Conservation (phyloP, 2,888 invertebrate species). For the Tenthredo livida region DNA sequence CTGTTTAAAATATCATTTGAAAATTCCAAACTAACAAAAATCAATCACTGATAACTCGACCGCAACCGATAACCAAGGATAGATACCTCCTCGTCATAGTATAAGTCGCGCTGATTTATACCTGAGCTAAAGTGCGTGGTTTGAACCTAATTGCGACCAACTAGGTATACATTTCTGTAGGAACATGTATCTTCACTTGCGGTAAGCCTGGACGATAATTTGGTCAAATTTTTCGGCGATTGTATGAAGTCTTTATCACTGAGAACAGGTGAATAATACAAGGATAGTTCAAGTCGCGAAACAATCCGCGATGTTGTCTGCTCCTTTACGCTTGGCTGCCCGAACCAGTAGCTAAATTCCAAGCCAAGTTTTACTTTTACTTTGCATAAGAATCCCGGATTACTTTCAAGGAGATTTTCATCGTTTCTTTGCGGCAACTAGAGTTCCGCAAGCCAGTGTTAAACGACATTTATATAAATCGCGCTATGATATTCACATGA, state of each 20-base stretch:
- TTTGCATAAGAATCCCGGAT: slow-evolving; percentile 42
- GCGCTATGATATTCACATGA: neutral
- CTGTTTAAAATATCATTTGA: slow-evolving; percentile 46
- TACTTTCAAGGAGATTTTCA: slow-evolving; percentile 50
- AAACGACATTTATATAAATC: no score
- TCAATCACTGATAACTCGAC: slow-evolving; percentile 40
- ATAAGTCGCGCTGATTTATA: neutral
- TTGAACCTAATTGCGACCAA: neutral
- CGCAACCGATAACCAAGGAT: slow-evolving; percentile 28
- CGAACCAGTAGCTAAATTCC: slow-evolving; percentile 6
- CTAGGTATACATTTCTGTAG: neutral
- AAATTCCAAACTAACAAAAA: slow-evolving; percentile 38
- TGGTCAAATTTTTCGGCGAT: neutral
- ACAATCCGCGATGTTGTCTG: neutral
- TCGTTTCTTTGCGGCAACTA: neutral
- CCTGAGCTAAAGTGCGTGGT: slow-evolving; percentile 20
- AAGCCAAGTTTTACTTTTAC: slow-evolving; percentile 50
- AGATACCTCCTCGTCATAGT: neutral
- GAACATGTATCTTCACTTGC: neutral
- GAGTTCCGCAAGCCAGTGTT: neutral
- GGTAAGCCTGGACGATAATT: neutral
- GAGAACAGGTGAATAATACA: neutral
- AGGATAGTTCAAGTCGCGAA: neutral
- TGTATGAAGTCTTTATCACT: neutral
- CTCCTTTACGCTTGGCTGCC: slow-evolving; percentile 38